Evolutionary conservation across 2,113 vertebrate species (phyloP).

Genomic region (Ammodytes marinus): DNA sequence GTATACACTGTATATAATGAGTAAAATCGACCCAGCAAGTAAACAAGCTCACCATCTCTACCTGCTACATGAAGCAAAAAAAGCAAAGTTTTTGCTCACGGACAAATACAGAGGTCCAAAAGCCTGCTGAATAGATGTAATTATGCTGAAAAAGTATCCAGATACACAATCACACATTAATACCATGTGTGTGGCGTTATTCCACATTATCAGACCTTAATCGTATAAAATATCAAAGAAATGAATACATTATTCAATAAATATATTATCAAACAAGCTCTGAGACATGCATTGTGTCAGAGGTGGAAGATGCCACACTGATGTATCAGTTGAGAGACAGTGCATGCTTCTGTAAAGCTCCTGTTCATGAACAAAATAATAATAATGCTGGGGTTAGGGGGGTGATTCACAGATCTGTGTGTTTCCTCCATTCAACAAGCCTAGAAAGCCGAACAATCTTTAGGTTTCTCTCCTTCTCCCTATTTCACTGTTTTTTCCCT

Average conservation of each 20-base stretch:
- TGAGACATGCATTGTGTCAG: neutral
- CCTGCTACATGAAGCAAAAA: too few species aligned
- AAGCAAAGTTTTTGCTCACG: too few species aligned
- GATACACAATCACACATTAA: too few species aligned
- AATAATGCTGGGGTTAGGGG: neutral
- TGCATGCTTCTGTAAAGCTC: conserved; percentile 4
- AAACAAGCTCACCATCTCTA: too few species aligned
- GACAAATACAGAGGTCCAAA: too few species aligned
- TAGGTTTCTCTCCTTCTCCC: neutral
- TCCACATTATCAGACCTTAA: too few species aligned
- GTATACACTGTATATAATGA: too few species aligned
- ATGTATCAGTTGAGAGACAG: neutral
- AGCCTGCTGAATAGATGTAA: too few species aligned
- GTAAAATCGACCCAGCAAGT: too few species aligned
- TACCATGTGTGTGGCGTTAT: too few species aligned
- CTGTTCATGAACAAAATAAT: conserved; percentile 21
- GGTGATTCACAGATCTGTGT: conserved; percentile 3
- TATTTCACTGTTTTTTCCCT: neutral
- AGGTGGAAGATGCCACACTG: neutral
- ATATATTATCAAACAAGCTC: neutral
- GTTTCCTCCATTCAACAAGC: neutral
- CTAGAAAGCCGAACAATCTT: neutral
- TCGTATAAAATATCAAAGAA: too few species aligned
- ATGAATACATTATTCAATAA: conserved; percentile 5
- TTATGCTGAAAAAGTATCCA: too few species aligned